Evolutionary conservation across 2,113 vertebrate genomes (phyloP).

Genomic region (Sylvia atricapilla): DNA sequence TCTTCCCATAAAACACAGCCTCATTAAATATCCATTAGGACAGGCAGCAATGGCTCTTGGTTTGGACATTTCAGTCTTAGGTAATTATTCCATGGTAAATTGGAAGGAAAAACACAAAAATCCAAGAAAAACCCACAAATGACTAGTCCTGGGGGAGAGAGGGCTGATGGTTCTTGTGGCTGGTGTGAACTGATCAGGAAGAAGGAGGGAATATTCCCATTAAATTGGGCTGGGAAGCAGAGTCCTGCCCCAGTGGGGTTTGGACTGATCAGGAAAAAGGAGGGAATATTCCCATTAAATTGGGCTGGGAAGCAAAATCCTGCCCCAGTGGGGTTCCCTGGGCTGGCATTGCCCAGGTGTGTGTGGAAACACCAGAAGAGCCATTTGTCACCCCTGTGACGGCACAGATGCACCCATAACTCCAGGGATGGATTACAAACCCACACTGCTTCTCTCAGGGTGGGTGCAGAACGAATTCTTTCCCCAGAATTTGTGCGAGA

Average conservation of each 20-base stretch:
- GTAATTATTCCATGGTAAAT: not conserved
- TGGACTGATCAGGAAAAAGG: no score
- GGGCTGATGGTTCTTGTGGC: not conserved
- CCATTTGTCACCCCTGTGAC: not conserved
- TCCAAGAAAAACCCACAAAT: not conserved
- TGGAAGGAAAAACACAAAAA: not conserved
- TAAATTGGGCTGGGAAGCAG: not conserved
- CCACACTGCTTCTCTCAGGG: not conserved
- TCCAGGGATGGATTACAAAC: not conserved
- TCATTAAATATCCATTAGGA: slow-evolving; percentile 33
- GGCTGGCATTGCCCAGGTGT: not conserved
- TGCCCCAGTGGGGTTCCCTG: not conserved
- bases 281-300: no score
- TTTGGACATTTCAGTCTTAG: not conserved
- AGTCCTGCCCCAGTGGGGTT: not conserved
- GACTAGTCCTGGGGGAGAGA: not conserved
- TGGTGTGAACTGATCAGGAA: not conserved
- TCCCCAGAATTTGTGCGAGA: not conserved
- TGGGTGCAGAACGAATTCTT: not conserved
- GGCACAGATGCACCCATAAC: not conserved
- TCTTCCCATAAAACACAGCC: slow-evolving; percentile 20
- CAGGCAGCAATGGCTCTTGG: not conserved
- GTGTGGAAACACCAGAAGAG: not conserved
- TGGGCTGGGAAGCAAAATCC: not conserved
- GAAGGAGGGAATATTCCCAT: not conserved